Base-by-base conservation (phyloP, 2,113 vertebrate species). In the Cichladusa arquata region DNA sequence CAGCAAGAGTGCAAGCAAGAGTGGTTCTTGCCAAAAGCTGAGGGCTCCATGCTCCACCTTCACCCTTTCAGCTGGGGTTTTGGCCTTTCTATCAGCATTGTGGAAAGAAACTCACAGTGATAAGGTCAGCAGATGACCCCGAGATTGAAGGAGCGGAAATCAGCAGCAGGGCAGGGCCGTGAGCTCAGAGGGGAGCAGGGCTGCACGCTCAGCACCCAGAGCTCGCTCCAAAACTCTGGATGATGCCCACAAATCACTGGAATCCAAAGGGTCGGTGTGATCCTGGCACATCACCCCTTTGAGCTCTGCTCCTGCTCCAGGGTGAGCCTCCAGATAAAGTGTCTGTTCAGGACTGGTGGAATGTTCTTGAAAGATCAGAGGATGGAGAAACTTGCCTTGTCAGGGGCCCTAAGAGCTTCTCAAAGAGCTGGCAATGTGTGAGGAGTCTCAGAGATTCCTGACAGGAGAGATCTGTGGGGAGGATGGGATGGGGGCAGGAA, bases 181-280 rank as follows among this genome's bases (percentile, higher is more conserved):
- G 34, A 18, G 65, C 28, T 38, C 62, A 12, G 69, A 42, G 53
- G 8, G 14, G 23, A 11, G 31, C 26, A 6, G 47, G 19, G 36
- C 20, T 24, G 24, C n/a, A 19, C 2, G 0, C 26, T 11, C 53
- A 56, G 50, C 40, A 14, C 8, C 0, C 6, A 10, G 31, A 38
- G 36, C 51, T 22, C 20, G 0, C 5, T 31, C 69, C 22, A 14
- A 31, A 25, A 7, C 38, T 23, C 40, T 16, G 58, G 24, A 48
- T 34, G 45, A 5, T 24, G 47, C 24, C 5, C 7, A 45, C 26
- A 29, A 3, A 19, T 5, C 38, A 3, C 45, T 6, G 42, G 67
- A 5, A 25, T 8, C 26, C 26, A 19, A 67, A n/a, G 14, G 50
- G 28, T 29, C 34, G 0, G 0, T 1, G 24, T 9, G 23, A 22